Conservation (phyloP, 2,888 invertebrate genomes). For the Tetrapedia diversipes region DNA sequence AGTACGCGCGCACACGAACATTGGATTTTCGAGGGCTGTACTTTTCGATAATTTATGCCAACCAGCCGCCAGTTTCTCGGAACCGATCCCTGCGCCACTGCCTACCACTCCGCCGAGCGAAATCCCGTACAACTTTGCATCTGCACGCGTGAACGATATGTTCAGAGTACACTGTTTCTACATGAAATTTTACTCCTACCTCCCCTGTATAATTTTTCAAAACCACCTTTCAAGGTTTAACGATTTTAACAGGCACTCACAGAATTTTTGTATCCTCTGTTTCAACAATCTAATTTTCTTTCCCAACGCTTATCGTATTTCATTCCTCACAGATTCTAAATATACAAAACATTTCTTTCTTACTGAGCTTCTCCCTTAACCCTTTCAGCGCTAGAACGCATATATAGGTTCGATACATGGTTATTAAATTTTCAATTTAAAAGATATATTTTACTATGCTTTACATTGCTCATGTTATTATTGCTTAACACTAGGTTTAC, state of each 20-base stretch:
- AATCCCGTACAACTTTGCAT: slow-evolving; percentile 46
- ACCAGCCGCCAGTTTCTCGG: slow-evolving; percentile 59
- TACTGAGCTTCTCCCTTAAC: too few relatives aligned
- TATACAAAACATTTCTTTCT: too few relatives aligned
- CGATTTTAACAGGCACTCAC: slow-evolving; percentile 16
- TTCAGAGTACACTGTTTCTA: slow-evolving; percentile 34
- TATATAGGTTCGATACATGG: too few relatives aligned
- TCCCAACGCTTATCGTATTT: too few relatives aligned
- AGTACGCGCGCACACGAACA: slow-evolving; percentile 54
- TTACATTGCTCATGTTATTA: too few relatives aligned
- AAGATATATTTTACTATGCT: too few relatives aligned
- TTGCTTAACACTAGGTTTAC: too few relatives aligned
- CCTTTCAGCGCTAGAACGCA: too few relatives aligned
- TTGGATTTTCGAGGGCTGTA: slow-evolving; percentile 65
- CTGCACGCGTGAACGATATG: slow-evolving; percentile 41
- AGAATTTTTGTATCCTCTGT: too few relatives aligned
- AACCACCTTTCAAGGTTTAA: not conserved
- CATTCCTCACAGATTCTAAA: too few relatives aligned
- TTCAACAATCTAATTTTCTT: not conserved
- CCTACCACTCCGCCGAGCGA: slow-evolving; percentile 5
- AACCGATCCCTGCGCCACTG: slow-evolving; percentile 42
- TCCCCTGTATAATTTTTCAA: not conserved
- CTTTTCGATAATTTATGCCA: slow-evolving; percentile 71
- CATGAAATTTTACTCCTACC: slow-evolving; percentile 26
- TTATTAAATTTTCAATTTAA: too few relatives aligned